These are phyloP conservation scores for Littorina saxatilis DNA, from an alignment of 1,140 invertebrate genomes.

Conservation along the genomic window DNA sequence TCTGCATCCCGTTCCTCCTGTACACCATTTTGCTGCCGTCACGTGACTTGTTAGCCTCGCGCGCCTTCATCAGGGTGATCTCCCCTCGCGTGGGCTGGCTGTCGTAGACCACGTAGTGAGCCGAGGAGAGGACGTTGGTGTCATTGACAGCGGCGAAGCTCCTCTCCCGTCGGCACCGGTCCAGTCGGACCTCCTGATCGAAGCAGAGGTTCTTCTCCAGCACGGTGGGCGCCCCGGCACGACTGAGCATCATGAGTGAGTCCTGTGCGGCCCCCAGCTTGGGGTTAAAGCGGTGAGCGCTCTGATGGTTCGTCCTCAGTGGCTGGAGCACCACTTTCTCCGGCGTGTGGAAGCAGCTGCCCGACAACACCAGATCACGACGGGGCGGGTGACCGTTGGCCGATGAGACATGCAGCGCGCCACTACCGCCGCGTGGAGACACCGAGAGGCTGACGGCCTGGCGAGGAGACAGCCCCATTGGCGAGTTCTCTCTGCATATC, in stretches of 20 bases:
- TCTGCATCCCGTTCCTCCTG: constrained; percentile 3
- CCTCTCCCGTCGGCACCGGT: constrained; percentile 38
- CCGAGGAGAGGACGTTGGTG: neutral
- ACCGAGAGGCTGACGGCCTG: neutral
- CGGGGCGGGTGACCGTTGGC: constrained; percentile 8
- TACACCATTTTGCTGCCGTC: neutral
- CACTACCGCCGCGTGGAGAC: neutral
- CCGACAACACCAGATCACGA: constrained; percentile 29
- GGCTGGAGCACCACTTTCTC: constrained; percentile 13
- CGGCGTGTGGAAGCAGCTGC: constrained; percentile 1
- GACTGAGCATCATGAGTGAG: constrained; percentile 35
- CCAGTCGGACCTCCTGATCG: constrained; percentile 35
- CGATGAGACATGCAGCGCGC: neutral
- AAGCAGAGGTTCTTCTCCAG: constrained; percentile 37
- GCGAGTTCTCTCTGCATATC: neutral
- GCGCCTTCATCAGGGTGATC: constrained; percentile 30
- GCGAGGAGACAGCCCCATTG: neutral
- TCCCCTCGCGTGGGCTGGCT: constrained; percentile 43
- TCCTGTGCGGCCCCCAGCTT: constrained; percentile 44
- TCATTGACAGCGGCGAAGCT: constrained; percentile 3
- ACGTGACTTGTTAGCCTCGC: constrained; percentile 38
- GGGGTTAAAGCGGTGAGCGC: constrained; percentile 34
- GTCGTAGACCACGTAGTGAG: constrained; percentile 34
- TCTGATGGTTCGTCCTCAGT: neutral
- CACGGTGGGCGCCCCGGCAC: constrained; percentile 29